phyloP scores from a whole-genome alignment of 2,797 vertebrate genomes.

The Poecilia gillii region DNA sequence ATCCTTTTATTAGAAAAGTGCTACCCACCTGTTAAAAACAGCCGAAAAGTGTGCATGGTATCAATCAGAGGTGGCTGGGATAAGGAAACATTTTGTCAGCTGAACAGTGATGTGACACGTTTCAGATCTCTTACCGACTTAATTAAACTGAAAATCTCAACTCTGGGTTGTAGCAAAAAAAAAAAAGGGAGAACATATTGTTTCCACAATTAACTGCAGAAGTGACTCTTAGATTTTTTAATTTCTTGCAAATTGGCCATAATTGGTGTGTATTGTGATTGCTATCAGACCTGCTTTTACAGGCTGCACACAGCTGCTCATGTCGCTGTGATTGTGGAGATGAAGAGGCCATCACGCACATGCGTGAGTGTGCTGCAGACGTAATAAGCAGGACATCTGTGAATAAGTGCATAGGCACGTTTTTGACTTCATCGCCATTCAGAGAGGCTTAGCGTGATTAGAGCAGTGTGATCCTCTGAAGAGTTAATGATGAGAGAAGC shows the following conservation, averaged over 20 bases:
- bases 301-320: slow-evolving; percentile 34
- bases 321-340: slow-evolving; percentile 39
- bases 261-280: slow-evolving; percentile 45
- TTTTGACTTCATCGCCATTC: slow-evolving; percentile 76
- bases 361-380: slow-evolving; percentile 22
- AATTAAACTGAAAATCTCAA: slow-evolving; percentile 10
- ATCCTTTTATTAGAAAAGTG: not conserved
- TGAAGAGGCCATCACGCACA: slow-evolving; percentile 24
- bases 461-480: slow-evolving; percentile 72
- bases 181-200: not conserved
- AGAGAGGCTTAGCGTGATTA: slow-evolving; percentile 76
- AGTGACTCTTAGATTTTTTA: slow-evolving; percentile 18
- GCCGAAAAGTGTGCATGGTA: not conserved
- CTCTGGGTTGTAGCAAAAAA: not conserved
- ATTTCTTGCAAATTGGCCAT: slow-evolving; percentile 33
- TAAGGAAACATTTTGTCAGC: slow-evolving; percentile 2
- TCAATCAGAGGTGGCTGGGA: slow-evolving; percentile 1
- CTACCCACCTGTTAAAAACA: slow-evolving; percentile 1
- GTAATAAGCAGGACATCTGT: slow-evolving; percentile 57
- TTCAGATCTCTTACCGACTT: slow-evolving; percentile 4
- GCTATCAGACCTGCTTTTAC: slow-evolving; percentile 28
- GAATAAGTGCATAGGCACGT: slow-evolving; percentile 75
- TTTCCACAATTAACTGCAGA: slow-evolving; percentile 5
- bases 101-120: not conserved
- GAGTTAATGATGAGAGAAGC: slow-evolving; percentile 80